Evolutionary conservation across 2,113 vertebrate species (phyloP), one percentile per base, ranked within the genome.

Genomic region (Lophochroa leadbeateri): DNA sequence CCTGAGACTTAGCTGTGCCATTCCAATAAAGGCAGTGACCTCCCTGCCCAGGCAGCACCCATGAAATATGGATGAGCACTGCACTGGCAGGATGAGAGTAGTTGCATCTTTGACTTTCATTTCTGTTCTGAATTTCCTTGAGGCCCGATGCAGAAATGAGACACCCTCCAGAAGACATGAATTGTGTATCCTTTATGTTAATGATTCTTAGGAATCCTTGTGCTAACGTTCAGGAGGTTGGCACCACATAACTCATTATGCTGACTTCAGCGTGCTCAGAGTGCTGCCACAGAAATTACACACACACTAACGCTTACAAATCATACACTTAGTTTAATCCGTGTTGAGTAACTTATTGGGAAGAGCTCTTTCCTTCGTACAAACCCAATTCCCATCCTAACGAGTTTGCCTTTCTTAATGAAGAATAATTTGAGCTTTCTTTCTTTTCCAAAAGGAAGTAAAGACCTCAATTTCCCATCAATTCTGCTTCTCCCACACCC

Each of bases 71-170:
- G 67, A 98, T 98, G 94, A 93, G 70, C 0, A 0, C 90, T 78
- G 92, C 96, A 84, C 74, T 9, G 47, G 93, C 82, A 72, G 81
- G 89, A 63, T 76, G 96, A 96, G 92, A 97, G 95, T 49, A 89
- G 96, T 65, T 96, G 96, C 86, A 97, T 96, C 90, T 96, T 96
- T 92, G 88, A 97, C 93, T 98, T 97, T 97, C 94, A 97, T 97
- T 98, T 94, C 95, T 97, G 93, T 93, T 98, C 96, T 96, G 97
- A 97, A 97, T 97, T 97, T 98, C 96, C 97, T 97, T 92, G 97
- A 98, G 95, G 94, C 90, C 96, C 92, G 94, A 74, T 28, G 28
- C 93, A 97, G 94, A 96, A 97, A 96, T 88, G 90, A 97, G 85
- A 97, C 88, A 91, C 82, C 75, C 68, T 95, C 80, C 20, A 91